These are phyloP conservation scores for Corella eumyota DNA, from an alignment of 23 tunicate species.

Conservation along the genomic window DNA sequence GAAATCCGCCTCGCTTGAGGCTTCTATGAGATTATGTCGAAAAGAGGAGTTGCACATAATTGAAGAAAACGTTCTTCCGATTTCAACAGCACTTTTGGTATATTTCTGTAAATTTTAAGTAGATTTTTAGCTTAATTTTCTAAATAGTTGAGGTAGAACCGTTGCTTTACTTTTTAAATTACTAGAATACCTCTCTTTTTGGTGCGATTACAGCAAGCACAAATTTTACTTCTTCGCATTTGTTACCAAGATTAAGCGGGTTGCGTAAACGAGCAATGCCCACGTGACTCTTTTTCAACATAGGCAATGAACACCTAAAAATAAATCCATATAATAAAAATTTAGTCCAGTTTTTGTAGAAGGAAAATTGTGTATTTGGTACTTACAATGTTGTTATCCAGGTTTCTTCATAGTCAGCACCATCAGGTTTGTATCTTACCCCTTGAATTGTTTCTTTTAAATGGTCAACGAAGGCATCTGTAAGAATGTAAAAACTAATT, in stretches of 20 bases:
- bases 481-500: too few relatives aligned
- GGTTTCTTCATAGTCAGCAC: slow-evolving; percentile 75
- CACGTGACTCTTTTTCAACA: slow-evolving; percentile 80
- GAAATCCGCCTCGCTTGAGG: slow-evolving; percentile 59
- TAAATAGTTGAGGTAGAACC: too few relatives aligned
- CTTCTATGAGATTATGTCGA: slow-evolving; percentile 38
- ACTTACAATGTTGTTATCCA: slow-evolving; percentile 91
- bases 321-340: too few relatives aligned
- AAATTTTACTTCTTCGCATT: slow-evolving; percentile 81
- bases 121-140: too few relatives aligned
- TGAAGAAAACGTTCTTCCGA: slow-evolving; percentile 88
- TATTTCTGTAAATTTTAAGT: too few relatives aligned
- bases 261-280: slow-evolving; percentile 78
- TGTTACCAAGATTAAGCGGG: slow-evolving; percentile 80
- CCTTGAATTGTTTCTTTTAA: slow-evolving; percentile 93
- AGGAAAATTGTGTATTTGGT: too few relatives aligned
- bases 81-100: slow-evolving; percentile 93
- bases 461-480: slow-evolving; percentile 82
- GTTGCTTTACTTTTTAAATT: not conserved
- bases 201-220: slow-evolving; percentile 84
- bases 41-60: slow-evolving; percentile 66
- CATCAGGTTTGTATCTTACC: slow-evolving; percentile 61
- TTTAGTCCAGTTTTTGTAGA: too few relatives aligned
- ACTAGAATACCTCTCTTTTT: slow-evolving; percentile 76
- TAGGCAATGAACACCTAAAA: slow-evolving; percentile 69